Conservation (phyloP, 2,797 vertebrate species). For the Caiman crocodilus region DNA sequence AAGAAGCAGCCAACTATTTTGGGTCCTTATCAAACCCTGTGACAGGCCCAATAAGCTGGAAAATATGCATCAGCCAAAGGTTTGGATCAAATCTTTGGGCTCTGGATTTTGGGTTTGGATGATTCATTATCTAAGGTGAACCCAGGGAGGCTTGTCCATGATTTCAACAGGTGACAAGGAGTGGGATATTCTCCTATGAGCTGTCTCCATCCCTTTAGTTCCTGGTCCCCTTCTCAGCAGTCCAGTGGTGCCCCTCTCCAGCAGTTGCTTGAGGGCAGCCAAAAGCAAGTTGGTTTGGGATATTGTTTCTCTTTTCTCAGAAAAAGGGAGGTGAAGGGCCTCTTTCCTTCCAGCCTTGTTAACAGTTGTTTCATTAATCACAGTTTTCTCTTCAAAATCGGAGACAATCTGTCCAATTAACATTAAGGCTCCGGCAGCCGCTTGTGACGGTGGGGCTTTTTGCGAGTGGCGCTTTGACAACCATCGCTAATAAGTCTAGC, state of each 20-base stretch:
- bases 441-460: slow-evolving; percentile 54
- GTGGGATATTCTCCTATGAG: not conserved
- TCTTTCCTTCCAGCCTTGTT: slow-evolving; percentile 66
- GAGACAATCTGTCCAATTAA: slow-evolving; percentile 85
- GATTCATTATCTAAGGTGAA: not conserved
- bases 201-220: not conserved
- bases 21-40: too few species aligned
- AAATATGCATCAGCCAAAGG: not conserved
- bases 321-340: slow-evolving; percentile 62
- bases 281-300: not conserved
- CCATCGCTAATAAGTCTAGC: slow-evolving; percentile 63
- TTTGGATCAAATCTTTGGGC: not conserved
- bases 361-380: slow-evolving; percentile 83
- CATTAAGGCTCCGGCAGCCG: slow-evolving; percentile 77
- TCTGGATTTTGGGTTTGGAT: not conserved
- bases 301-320: slow-evolving; percentile 48
- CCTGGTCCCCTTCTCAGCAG: not conserved
- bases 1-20: not conserved
- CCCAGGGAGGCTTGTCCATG: not conserved
- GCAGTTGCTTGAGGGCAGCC: slow-evolving; percentile 2
- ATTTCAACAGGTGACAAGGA: not conserved
- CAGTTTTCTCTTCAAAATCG: slow-evolving; percentile 79
- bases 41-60: not conserved
- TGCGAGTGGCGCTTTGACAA: slow-evolving; percentile 72
- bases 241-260: not conserved